Percentiles rank a stretch among this genome's conserved stretches.
phyloP scores from a whole-genome alignment of 2,113 vertebrate species.

The Sylvietta virens region DNA sequence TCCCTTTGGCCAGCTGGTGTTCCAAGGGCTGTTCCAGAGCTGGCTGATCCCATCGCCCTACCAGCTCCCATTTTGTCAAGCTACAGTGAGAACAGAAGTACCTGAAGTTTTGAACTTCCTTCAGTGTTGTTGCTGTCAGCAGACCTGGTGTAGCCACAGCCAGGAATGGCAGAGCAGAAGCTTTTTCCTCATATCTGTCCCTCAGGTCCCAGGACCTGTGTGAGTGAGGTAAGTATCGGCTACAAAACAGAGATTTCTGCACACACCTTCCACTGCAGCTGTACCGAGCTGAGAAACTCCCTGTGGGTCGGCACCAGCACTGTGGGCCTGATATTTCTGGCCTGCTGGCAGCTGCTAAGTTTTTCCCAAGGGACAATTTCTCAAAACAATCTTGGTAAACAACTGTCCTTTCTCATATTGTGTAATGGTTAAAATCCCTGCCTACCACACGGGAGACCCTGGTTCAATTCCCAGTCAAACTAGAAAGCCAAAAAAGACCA shows the following conservation, averaged over 20 bases:
- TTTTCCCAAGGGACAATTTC: too few relatives aligned
- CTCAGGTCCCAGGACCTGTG: too few relatives aligned
- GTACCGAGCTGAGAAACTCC: not conserved
- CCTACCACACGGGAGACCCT: too few relatives aligned
- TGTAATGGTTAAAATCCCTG: too few relatives aligned
- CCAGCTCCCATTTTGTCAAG: not conserved
- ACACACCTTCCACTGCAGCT: not conserved
- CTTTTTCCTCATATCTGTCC: not conserved
- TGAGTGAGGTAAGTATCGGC: fast-evolving
- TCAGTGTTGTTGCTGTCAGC: fast-evolving
- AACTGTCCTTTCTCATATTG: too few relatives aligned
- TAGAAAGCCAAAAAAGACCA: too few relatives aligned
- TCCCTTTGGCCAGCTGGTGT: fast-evolving
- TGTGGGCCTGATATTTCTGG: too few relatives aligned
- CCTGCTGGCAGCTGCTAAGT: too few relatives aligned
- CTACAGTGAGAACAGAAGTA: not conserved
- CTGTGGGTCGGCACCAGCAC: fast-evolving
- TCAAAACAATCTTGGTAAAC: too few relatives aligned
- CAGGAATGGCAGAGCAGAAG: not conserved
- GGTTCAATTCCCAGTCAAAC: too few relatives aligned
- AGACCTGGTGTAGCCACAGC: not conserved
- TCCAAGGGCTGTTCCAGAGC: not conserved
- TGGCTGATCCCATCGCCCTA: fast-evolving
- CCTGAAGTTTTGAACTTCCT: not conserved
- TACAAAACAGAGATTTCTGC: fast-evolving